Base-by-base conservation (phyloP, 2,888 invertebrate genomes). In the Chloroclystis v-ata region DNA sequence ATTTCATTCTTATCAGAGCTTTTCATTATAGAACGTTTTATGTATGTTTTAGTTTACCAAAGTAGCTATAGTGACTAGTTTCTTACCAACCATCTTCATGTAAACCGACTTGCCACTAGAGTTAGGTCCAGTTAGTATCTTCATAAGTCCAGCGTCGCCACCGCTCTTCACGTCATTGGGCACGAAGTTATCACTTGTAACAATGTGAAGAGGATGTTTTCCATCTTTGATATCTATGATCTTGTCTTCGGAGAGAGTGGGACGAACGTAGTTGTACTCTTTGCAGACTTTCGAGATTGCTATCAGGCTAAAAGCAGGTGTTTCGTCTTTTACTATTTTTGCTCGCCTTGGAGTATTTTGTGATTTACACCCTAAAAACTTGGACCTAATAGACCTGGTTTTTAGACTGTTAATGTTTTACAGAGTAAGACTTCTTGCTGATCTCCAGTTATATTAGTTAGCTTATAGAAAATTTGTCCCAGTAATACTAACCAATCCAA, bases 91-190 rank as follows among this genome's bases (percentile, higher is more conserved):
- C 84, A 97, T 96, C 78, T 97, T 97, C 67, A 98, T 87, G 75
- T 95, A 98, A 20, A 97, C 92, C 50, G 95, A 97, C 79, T 98
- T 98, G 1, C 98, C 98, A 66, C 95, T 94, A 1, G 95, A 92
- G 77, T 97, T 98, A 0, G 97, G 95, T 0, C 97, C 97, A 0
- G 95, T 96, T 4, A 97, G 81, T 38, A 98, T 90, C 71, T 94
- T 94, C 14, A 97, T 89, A 8, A 84, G 77, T 10, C 90, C 90
- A 5, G 83, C 78, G 0, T 79, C 69, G 0, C 74, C 73, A 4
- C 91, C 90, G 43, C 93, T 93, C 47, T 78, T 69, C 5, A 90
- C 89, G 65, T 94, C 91, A 72, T 97, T 97, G 0, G 94, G 89
- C 2, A 96, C 93, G 69, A 93, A 95, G 54, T 87, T 89, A 43